Conservation (phyloP, 2,888 invertebrate species). For the Clostera curtula region DNA sequence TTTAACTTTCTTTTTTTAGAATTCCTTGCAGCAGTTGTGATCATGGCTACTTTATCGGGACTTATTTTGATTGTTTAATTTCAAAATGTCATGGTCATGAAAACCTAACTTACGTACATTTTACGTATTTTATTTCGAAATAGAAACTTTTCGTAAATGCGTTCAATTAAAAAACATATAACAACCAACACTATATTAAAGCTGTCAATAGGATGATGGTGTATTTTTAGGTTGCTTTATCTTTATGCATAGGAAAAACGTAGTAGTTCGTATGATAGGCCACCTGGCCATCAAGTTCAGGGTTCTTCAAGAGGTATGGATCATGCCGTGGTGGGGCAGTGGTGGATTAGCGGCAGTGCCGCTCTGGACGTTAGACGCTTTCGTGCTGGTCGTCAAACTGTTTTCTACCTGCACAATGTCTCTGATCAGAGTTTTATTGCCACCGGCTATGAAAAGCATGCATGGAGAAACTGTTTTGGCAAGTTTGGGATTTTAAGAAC, state of each 20-base stretch:
- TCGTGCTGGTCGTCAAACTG: constrained; percentile 53
- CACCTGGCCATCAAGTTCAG: constrained; percentile 53
- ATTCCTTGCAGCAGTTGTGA: no score
- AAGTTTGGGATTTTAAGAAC: no score
- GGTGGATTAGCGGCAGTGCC: constrained; percentile 49
- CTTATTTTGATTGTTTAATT: no score
- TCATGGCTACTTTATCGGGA: no score
- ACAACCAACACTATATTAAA: no score
- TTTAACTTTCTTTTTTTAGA: no score
- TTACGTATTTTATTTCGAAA: no score
- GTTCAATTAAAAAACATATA: no score
- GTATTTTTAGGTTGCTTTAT: constrained; percentile 32
- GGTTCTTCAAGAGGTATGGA: constrained; percentile 57
- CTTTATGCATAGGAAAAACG: constrained; percentile 53
- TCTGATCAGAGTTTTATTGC: constrained; percentile 40
- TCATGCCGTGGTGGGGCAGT: constrained; percentile 62
- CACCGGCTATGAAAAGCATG: constrained; percentile 54
- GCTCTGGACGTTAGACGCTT: constrained; percentile 50
- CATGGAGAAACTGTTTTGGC: constrained; percentile 64
- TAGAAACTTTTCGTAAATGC: no score
- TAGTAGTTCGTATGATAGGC: constrained; percentile 46
- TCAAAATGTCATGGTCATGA: no score
- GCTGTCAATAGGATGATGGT: constrained; percentile 8
- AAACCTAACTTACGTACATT: no score
- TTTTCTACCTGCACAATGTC: constrained; percentile 51